Evolutionary conservation across 2,888 invertebrate species (phyloP).

Genomic region (Yponomeuta cagnagella): DNA sequence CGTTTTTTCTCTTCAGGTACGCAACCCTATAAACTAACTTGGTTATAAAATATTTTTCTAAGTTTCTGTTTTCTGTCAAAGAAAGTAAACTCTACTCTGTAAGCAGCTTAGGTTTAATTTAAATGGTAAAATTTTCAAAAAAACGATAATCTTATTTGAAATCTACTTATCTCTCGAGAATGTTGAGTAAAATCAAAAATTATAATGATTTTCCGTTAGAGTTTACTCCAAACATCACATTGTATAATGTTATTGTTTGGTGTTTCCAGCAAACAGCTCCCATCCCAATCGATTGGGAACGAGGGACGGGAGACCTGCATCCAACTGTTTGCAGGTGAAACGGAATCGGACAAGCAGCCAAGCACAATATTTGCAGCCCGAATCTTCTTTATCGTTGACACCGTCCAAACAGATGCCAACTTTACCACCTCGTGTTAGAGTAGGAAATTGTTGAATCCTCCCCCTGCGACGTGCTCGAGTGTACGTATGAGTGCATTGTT

Average conservation of each 20-base stretch:
- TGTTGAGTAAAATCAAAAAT: no score
- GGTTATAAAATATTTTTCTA: no score
- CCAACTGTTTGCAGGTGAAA: conserved; percentile 2
- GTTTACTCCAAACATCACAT: no score
- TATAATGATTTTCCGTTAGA: no score
- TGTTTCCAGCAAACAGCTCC: not conserved
- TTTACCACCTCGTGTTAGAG: not conserved
- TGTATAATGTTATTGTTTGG: not conserved
- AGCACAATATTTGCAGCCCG: conserved; percentile 1
- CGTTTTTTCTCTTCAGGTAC: no score
- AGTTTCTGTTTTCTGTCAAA: no score
- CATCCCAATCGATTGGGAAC: not conserved
- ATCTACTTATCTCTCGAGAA: no score
- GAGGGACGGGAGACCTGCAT: not conserved
- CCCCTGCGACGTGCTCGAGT: not conserved
- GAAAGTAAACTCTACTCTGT: no score
- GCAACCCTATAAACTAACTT: no score
- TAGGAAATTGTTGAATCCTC: not conserved
- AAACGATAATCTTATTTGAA: no score
- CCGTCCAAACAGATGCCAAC: not conserved
- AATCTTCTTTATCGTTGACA: not conserved
- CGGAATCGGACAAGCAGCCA: not conserved
- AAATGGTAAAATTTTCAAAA: no score
- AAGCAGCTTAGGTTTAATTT: no score
- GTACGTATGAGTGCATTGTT: not conserved